Base-by-base conservation (phyloP, 1,140 invertebrate genomes). In the Lysiphlebus fabarum region DNA sequence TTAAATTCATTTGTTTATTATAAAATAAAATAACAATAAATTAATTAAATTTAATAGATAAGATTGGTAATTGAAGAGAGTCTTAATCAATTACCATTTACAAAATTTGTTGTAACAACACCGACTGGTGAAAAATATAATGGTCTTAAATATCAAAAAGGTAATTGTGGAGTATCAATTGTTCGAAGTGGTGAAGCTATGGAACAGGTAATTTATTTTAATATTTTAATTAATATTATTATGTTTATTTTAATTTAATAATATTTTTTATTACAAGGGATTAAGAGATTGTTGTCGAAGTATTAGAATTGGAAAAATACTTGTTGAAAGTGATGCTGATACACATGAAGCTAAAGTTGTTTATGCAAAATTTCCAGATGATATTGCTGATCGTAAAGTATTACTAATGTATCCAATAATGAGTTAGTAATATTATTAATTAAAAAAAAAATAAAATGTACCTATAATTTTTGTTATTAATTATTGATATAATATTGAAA, bases 341-440 rank as follows among this genome's bases (percentile, higher is more conserved):
- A 98, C 94, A 0, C 95, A 98, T 66, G 94, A 97, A 77, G 95
- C 96, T 8, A 89, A 87, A 75, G 95, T 99, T 14, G 93, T 99
- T 2, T 99, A 99, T 81, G 95, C 96, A 6, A 92, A 98, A 77
- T 96, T 99, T 75, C 96, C 96, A 1, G 92, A 96, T 68, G 96
- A 99, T 75, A 96, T 99, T 64, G 81, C 87, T 1, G 83, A 87
- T 47, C 82, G 95, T 65, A 94, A 96, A 81, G 93, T 94, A 7
- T 81, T 99, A n/a, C 83, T 99, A 0, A 95, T 99, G 92, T 99
- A 98, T 79, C 96, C 96, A 14, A 98, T 98, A 56, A 96, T 98
- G 92, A 95, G 93, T 88, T 70, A 80, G 84, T 82, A 56, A 61
- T 41, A 11, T n/a, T n/a, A n/a, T n/a, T n/a, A n/a, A n/a, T n/a